phyloP scores from a whole-genome alignment of 2,888 invertebrate genomes.

The Agrotis segetum region DNA sequence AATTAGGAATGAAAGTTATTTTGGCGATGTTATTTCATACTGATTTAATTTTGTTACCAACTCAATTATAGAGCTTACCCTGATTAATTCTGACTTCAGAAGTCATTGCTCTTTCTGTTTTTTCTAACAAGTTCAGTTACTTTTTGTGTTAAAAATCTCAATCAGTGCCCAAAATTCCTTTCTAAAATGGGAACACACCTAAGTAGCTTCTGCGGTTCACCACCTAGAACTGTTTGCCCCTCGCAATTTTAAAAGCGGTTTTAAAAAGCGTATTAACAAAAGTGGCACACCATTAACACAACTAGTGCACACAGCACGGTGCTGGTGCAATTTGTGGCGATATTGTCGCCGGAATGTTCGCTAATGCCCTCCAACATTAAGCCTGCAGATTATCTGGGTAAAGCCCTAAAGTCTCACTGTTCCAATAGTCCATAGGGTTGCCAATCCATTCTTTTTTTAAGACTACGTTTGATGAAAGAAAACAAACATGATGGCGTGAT shows the following conservation, averaged over 20 bases:
- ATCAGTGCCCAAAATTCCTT: slow-evolving; percentile 12
- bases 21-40: not conserved
- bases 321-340: slow-evolving; percentile 68
- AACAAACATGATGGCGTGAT: not conserved
- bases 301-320: slow-evolving; percentile 57
- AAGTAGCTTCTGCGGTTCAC: slow-evolving; percentile 38
- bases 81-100: not conserved
- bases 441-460: not conserved
- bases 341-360: slow-evolving; percentile 71
- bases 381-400: slow-evolving; percentile 77
- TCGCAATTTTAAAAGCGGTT: slow-evolving; percentile 39
- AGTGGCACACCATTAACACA: slow-evolving; percentile 60
- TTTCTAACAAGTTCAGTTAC: not conserved
- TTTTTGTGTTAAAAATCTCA: slow-evolving; percentile 9
- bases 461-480: not conserved
- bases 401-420: slow-evolving; percentile 71
- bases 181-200: slow-evolving; percentile 4
- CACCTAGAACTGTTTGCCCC: slow-evolving; percentile 19
- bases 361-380: slow-evolving; percentile 79
- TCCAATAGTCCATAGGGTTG: slow-evolving; percentile 60
- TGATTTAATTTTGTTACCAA: slow-evolving; percentile 4
- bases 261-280: slow-evolving; percentile 56
- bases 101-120: not conserved
- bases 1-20: slow-evolving; percentile 21
- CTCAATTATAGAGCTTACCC: not conserved